These are phyloP conservation scores for Argyresthia albistria DNA, from an alignment of 2,888 invertebrate genomes.

Conservation along the genomic window DNA sequence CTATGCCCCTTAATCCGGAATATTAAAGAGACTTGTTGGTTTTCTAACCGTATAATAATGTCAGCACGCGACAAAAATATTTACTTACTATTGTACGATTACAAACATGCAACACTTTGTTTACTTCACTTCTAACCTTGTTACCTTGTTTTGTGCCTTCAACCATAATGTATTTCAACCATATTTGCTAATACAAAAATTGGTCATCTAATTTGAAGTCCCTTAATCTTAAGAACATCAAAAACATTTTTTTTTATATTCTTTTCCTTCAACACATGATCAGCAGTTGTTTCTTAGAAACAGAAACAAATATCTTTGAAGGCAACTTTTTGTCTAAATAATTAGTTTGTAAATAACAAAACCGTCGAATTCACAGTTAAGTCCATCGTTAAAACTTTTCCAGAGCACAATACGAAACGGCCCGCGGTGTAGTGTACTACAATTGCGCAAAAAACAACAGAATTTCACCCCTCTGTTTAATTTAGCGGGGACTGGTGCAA, in stretches of 20 bases:
- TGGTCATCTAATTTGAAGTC: no score
- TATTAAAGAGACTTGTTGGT: conserved; percentile 6
- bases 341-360: no score
- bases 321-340: no score
- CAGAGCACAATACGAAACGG: background rate
- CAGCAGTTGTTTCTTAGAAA: no score
- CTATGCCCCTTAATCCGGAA: background rate
- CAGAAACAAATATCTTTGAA: no score
- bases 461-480: conserved; percentile 64
- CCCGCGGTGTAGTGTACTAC: background rate
- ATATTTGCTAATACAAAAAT: no score
- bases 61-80: conserved; percentile 47
- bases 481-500: conserved; percentile 63
- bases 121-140: conserved; percentile 4
- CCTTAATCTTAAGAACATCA: no score
- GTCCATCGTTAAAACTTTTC: background rate
- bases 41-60: conserved; percentile 1
- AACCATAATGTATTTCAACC: no score
- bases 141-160: background rate
- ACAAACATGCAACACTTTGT: conserved; percentile 38
- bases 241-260: no score
- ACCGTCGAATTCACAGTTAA: background rate
- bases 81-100: conserved; percentile 38
- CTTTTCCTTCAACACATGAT: no score
- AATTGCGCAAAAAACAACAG: conserved; percentile 30